phyloP scores from a whole-genome alignment of 2,113 vertebrate species.

The Eurystomus gularis region DNA sequence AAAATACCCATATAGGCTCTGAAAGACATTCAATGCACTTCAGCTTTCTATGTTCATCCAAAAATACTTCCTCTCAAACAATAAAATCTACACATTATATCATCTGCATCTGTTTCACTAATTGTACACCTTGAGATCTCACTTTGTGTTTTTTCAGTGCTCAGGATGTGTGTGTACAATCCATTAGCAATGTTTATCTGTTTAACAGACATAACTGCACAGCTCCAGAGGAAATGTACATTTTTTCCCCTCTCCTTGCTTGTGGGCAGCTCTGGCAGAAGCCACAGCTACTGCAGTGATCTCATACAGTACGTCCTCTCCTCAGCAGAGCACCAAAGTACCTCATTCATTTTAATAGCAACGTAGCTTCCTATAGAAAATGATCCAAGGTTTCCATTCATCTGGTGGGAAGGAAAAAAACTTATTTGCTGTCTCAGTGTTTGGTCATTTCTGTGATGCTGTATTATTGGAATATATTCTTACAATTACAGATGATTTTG shows the following conservation, averaged over 20 bases:
- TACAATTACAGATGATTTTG: background rate
- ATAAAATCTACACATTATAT: background rate
- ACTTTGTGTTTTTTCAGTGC: background rate
- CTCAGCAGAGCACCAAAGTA: background rate
- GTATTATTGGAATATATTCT: background rate
- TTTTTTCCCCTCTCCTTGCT: background rate
- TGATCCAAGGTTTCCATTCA: background rate
- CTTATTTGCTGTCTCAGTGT: background rate
- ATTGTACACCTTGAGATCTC: background rate
- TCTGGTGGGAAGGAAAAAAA: background rate
- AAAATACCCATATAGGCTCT: background rate
- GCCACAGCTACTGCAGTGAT: background rate
- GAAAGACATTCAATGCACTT: background rate
- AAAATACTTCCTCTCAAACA: constrained; percentile 6
- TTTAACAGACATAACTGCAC: background rate
- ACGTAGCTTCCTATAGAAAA: background rate
- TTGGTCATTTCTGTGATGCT: background rate
- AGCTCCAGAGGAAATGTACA: background rate
- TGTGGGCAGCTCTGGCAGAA: background rate
- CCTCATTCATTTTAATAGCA: background rate
- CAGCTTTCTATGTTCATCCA: background rate
- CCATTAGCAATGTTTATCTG: background rate
- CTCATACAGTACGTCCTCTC: background rate
- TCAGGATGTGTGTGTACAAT: background rate
- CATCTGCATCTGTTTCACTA: background rate